Base-by-base conservation (phyloP, 1,140 invertebrate species). In the Cotesia typhae region DNA sequence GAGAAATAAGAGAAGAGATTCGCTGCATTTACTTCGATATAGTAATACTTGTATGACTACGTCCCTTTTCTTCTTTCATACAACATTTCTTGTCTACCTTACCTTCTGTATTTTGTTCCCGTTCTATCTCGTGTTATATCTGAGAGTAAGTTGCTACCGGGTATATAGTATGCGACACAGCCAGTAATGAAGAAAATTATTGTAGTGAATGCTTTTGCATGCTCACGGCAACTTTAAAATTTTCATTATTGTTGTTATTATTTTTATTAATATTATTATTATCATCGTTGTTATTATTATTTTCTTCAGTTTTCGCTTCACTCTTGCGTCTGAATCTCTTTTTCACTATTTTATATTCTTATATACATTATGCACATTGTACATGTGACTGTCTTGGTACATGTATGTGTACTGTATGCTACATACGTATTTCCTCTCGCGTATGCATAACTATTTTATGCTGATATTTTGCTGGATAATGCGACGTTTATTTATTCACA, bases 21-120 rank as follows among this genome's bases (percentile, higher is more conserved):
- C 69, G 78, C 78, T 70, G 77, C 79, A 81, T 80, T 81, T 80
- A 78, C 80, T 70, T 36, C 73, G 76, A 79, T 80, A 75, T 72
- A 74, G 41, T 7, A 78, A 78, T 80, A 78, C 80, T 65, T 74
- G 65, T 72, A 80, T 80, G 77, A 79, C 72, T 64, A 10, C 10
- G 41, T 47, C 41, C 10, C 10, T 47, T 47, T 47, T 38, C 10
- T 53, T 72, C 52, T 38, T 20, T 35, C 55, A 14, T 37, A 67
- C 28, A 41, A 28, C 57, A 38, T 53, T 36, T 68, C 67, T 57
- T 53, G 12, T 37, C 36, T 37, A 4, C 9, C 20, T 28, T 38
- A 38, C 9, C 20, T 28, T 38, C n/a, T 59, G 10, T 37, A 4
- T 28, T 20, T 14, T 68, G 59, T 57, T 53, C 51, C 47, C 17